Evolutionary conservation across 2,797 vertebrate species (phyloP).

Genomic region (Myripristis murdjan): DNA sequence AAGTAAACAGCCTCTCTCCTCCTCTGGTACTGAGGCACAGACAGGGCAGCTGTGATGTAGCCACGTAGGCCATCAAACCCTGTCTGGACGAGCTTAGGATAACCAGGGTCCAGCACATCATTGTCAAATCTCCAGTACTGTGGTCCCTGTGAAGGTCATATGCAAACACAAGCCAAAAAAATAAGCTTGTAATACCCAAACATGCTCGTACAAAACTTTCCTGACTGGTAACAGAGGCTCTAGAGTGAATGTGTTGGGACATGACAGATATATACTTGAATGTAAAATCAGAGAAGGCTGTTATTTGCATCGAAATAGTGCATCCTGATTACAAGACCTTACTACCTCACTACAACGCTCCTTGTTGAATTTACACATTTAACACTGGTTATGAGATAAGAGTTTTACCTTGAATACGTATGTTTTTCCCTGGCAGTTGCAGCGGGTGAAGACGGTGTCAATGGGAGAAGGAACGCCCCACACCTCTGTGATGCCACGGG

Average conservation of each 20-base stretch:
- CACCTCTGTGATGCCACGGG: conserved; percentile 88
- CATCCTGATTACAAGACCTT: not conserved
- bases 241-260: no score
- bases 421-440: conserved; percentile 96
- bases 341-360: not conserved
- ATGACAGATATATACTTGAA: no score
- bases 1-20: conserved; percentile 94
- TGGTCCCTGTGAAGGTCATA: conserved; percentile 81
- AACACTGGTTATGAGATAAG: not conserved
- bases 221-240: no score
- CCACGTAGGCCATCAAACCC: conserved; percentile 92
- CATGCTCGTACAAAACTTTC: not conserved
- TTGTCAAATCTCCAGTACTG: conserved; percentile 96
- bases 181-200: not conserved
- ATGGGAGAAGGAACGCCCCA: conserved; percentile 97
- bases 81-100: conserved; percentile 86
- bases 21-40: conserved; percentile 87
- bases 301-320: no score
- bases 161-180: not conserved
- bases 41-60: conserved; percentile 91
- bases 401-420: conserved; percentile 94
- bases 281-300: no score
- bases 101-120: conserved; percentile 87
- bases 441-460: conserved; percentile 94
- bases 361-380: not conserved